Evolutionary conservation across 2,797 vertebrate genomes (phyloP), one percentile per base, ranked within the genome.

Genomic region (Rhabdophis nuchalis): DNA sequence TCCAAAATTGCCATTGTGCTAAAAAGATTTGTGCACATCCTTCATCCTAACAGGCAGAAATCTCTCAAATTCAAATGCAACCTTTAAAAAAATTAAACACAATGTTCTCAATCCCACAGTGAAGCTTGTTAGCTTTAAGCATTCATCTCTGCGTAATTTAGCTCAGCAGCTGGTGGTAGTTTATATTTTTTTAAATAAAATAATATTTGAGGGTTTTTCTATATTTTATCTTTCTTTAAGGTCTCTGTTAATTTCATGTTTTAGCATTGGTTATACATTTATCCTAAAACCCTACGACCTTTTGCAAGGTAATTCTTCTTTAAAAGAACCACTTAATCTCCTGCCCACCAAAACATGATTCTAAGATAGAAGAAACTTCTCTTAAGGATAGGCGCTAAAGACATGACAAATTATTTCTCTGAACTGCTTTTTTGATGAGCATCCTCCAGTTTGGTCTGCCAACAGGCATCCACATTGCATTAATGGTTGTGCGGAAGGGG

Each of bases 401-500:
- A 94, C 93, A 92, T 93, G 77, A 89, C 53, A 94, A 94, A 58
- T 90, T 91, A 90, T 90, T 93, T 72, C 91, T 88, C 92, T 87
- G 68, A 86, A 91, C 86, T 92, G 87, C 57, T 94, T 92, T 91
- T 89, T 85, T 90, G 85, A 92, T 90, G 90, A 97, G 97, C 98
- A 98, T 98, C 97, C 95, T 97, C 95, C 61, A 0, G 32, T 94
- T 82, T 93, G 91, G 89, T 95, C 92, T 86, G 92, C 95, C 10
- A 86, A 95, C 56, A 93, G 95, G 93, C 92, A 50, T 94, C 95
- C 97, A 96, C 96, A 89, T 90, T 90, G 96, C 93, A 89, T 95
- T 94, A 93, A 94, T 95, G 90, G 97, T 96, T 93, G 60, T 94
- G 54, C 96, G 96, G 97, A 64, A 95, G 96, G 97, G 97, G 97